Percentiles rank a stretch among this genome's conserved stretches.
Conservation (phyloP, 1,140 invertebrate genomes). For the Battus philenor region DNA sequence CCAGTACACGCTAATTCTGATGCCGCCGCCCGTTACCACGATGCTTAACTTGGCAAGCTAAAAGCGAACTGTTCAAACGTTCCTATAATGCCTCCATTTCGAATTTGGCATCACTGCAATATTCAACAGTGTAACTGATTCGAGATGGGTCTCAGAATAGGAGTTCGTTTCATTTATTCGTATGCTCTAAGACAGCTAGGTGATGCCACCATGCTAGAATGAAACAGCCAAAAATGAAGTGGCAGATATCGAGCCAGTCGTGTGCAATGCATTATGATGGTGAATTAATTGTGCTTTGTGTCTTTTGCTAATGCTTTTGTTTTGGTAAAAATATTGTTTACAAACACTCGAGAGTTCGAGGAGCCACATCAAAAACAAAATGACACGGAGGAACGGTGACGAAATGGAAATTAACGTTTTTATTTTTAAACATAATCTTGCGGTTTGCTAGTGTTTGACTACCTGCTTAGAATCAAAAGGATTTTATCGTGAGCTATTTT, state of each 20-base stretch:
- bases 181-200: constrained; percentile 68
- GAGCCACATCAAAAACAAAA: no score
- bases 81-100: constrained; percentile 58
- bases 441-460: no score
- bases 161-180: constrained; percentile 27
- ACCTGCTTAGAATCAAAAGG: no score
- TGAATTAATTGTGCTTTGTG: constrained; percentile 51
- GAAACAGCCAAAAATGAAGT: constrained; percentile 58
- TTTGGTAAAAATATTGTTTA: constrained; percentile 1
- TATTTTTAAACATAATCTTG: no score
- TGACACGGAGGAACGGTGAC: no score
- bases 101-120: constrained; percentile 20
- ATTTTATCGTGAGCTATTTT: no score
- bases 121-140: constrained; percentile 10
- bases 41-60: constrained; percentile 59
- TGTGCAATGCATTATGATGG: constrained; percentile 67
- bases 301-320: neutral
- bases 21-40: constrained; percentile 54
- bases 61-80: constrained; percentile 50
- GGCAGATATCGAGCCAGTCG: constrained; percentile 59
- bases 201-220: constrained; percentile 65
- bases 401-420: no score
- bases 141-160: constrained; percentile 27
- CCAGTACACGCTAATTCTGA: constrained; percentile 41
- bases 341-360: constrained; percentile 1